phyloP scores from a whole-genome alignment of 2,113 vertebrate genomes.

The Gymnogyps californianus region DNA sequence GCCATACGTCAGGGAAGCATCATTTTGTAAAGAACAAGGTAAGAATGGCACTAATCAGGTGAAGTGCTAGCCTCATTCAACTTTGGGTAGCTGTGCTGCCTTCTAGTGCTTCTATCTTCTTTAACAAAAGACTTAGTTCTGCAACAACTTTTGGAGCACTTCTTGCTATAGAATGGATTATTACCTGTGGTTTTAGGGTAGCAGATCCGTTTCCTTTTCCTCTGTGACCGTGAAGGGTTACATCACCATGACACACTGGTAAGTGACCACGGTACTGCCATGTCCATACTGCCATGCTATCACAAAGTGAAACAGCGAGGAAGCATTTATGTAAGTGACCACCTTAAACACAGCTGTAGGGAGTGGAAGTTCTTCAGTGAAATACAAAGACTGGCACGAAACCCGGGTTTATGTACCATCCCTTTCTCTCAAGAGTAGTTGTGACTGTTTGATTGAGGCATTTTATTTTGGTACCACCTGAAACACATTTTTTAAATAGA shows the following conservation, averaged over 20 bases:
- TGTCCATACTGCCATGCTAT: fast-evolving
- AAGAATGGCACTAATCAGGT: background rate
- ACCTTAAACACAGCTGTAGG: background rate
- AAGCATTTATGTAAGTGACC: background rate
- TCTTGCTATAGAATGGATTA: background rate
- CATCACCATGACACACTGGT: fast-evolving
- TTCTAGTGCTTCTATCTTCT: background rate
- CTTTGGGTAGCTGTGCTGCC: background rate
- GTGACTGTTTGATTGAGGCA: background rate
- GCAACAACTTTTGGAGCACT: background rate
- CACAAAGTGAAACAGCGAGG: background rate
- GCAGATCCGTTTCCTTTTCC: background rate
- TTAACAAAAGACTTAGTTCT: background rate
- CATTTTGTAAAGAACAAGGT: background rate
- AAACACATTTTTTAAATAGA: background rate
- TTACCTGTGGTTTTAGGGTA: background rate
- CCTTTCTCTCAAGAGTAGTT: background rate
- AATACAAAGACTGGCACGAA: background rate
- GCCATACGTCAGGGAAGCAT: background rate
- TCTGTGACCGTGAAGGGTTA: background rate
- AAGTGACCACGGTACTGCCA: background rate
- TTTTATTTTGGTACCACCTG: background rate
- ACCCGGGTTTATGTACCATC: background rate
- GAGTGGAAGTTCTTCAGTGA: background rate
- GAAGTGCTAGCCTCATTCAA: background rate